Evolutionary conservation across 2,113 vertebrate species (phyloP).

Genomic region (Fulica atra): DNA sequence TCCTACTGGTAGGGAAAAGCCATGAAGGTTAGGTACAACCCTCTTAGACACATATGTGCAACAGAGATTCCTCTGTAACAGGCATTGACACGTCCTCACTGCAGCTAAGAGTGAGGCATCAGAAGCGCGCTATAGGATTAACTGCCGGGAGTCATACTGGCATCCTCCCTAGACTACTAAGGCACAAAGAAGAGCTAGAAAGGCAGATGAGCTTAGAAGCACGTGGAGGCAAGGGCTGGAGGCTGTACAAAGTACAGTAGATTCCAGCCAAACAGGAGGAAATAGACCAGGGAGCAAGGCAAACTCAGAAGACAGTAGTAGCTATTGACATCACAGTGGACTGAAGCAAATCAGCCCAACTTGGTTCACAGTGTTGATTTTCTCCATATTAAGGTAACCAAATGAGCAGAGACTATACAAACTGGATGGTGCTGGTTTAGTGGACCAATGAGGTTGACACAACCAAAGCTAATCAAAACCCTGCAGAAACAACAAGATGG

Average conservation of each 20-base stretch:
- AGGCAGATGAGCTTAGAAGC: background rate
- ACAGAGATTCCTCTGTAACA: slow-evolving; percentile 8
- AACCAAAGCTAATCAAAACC: background rate
- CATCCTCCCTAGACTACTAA: background rate
- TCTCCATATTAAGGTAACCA: background rate
- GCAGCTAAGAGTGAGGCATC: background rate
- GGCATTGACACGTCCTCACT: background rate
- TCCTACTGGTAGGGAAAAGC: background rate
- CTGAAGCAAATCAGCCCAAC: background rate
- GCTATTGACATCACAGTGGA: background rate
- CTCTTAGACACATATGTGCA: background rate
- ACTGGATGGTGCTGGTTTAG: background rate
- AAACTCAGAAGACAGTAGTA: background rate
- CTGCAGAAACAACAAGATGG: background rate
- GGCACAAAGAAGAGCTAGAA: background rate
- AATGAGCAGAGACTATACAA: background rate
- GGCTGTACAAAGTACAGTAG: background rate
- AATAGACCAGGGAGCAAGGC: background rate
- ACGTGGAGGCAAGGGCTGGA: slow-evolving; percentile 9
- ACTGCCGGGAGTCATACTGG: background rate
- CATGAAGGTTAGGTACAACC: background rate
- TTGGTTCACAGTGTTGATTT: background rate
- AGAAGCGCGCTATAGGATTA: background rate
- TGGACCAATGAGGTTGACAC: background rate
- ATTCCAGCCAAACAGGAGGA: background rate